Percentiles rank a stretch among this genome's conserved stretches.
These are phyloP conservation scores for honey bee (Apis mellifera) DNA, from an alignment of 1,140 invertebrate genomes.

Conservation along the genomic window DNA sequence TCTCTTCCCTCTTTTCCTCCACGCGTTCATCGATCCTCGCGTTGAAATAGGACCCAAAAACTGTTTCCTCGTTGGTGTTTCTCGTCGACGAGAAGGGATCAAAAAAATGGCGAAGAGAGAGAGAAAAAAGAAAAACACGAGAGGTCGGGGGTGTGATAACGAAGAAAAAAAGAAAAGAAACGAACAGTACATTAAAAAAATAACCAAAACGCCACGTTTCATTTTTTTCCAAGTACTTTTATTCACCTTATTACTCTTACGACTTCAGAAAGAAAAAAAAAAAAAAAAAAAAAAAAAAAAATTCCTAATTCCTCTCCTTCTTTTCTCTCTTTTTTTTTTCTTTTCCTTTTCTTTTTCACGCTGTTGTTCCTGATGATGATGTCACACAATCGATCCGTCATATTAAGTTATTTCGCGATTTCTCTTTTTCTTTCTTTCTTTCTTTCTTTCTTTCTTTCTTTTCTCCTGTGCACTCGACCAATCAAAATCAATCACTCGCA, in stretches of 20 bases:
- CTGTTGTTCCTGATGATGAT: slow-evolving; percentile 43
- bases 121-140: not conserved
- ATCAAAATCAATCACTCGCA: slow-evolving; percentile 30
- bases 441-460: not conserved
- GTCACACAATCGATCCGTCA: slow-evolving; percentile 48
- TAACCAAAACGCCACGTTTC: slow-evolving; percentile 60
- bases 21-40: slow-evolving; percentile 2
- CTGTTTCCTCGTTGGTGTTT: not conserved
- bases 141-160: not conserved
- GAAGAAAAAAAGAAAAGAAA: slow-evolving; percentile 29
- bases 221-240: slow-evolving; percentile 71
- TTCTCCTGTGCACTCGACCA: slow-evolving; percentile 2
- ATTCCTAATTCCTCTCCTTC: slow-evolving; percentile 10
- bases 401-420: slow-evolving; percentile 9
- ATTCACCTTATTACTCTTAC: slow-evolving; percentile 70
- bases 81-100: too few species aligned
- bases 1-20: slow-evolving; percentile 11
- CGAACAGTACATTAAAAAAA: slow-evolving; percentile 52
- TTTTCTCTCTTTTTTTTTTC: not conserved
- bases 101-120: too few species aligned
- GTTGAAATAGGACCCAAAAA: slow-evolving; percentile 68
- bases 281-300: slow-evolving; percentile 38
- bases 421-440: not conserved
- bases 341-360: slow-evolving; percentile 40
- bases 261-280: slow-evolving; percentile 53